Evolutionary conservation across 2,113 vertebrate genomes (phyloP).

Genomic region (Varanus komodoensis): DNA sequence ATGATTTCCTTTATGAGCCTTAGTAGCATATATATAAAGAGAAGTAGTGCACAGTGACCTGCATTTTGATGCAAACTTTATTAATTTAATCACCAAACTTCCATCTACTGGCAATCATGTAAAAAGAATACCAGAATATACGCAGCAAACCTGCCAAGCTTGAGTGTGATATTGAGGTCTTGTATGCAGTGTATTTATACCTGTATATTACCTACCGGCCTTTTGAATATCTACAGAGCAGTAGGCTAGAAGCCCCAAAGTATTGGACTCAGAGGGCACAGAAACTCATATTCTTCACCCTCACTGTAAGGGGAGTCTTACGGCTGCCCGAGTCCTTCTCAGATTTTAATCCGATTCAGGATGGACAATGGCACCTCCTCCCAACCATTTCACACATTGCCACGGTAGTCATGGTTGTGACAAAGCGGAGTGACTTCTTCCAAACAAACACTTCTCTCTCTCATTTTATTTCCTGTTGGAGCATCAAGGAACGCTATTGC

Average conservation of each 20-base stretch:
- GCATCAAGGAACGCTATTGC: neutral
- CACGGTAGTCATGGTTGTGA: neutral
- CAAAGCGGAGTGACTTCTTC: neutral
- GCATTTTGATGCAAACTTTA: slow-evolving; percentile 9
- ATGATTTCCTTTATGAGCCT: neutral
- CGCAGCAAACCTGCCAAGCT: neutral
- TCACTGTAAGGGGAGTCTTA: neutral
- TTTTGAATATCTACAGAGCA: neutral
- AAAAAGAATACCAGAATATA: slow-evolving; percentile 7
- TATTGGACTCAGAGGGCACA: neutral
- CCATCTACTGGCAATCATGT: neutral
- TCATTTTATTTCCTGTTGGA: neutral
- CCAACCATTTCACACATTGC: neutral
- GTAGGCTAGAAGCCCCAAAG: neutral
- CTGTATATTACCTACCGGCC: neutral
- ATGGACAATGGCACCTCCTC: neutral
- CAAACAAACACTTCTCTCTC: neutral
- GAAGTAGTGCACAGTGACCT: neutral
- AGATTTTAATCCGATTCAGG: neutral
- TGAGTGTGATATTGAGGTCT: neutral
- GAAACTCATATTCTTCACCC: neutral
- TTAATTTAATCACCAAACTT: neutral
- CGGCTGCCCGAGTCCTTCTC: neutral
- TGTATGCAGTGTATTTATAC: neutral
- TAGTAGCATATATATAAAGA: neutral